These are phyloP conservation scores for Xenopus petersii DNA, from an alignment of 2,797 vertebrate species.

Conservation along the genomic window DNA sequence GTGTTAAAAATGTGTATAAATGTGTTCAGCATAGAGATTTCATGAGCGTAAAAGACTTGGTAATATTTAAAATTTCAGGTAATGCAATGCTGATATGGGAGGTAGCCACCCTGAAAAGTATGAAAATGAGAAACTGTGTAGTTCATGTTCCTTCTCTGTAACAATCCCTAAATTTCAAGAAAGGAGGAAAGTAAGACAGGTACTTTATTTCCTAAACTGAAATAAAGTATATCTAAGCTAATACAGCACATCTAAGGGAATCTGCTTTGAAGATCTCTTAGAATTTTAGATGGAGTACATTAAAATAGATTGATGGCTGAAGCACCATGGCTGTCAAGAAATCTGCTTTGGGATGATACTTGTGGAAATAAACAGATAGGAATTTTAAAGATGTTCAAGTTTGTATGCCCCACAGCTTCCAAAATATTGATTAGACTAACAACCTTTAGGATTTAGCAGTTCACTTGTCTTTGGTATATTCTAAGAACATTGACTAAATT, in stretches of 20 bases:
- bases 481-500: not conserved
- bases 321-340: slow-evolving; percentile 54
- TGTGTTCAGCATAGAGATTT: slow-evolving; percentile 12
- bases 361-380: slow-evolving; percentile 49
- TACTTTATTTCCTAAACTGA: slow-evolving; percentile 33
- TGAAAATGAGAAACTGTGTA: not conserved
- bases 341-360: slow-evolving; percentile 52
- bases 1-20: slow-evolving; percentile 24
- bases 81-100: slow-evolving; percentile 10
- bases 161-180: not conserved
- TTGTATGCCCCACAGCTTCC: slow-evolving; percentile 45
- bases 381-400: slow-evolving; percentile 51
- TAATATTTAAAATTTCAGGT: slow-evolving; percentile 24
- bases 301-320: slow-evolving; percentile 55
- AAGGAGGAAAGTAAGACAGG: slow-evolving; percentile 11
- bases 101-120: slow-evolving; percentile 16
- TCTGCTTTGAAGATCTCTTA: slow-evolving; percentile 43
- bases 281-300: slow-evolving; percentile 55
- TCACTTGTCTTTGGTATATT: slow-evolving; percentile 50
- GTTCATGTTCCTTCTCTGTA: not conserved
- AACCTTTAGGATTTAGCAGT: slow-evolving; percentile 29
- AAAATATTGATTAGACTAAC: slow-evolving; percentile 48
- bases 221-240: slow-evolving; percentile 44
- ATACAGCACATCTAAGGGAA: slow-evolving; percentile 49
- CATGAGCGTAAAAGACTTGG: slow-evolving; percentile 5